These are phyloP conservation scores for Trichopria drosophilae DNA, from an alignment of 2,888 invertebrate species.

Conservation along the genomic window DNA sequence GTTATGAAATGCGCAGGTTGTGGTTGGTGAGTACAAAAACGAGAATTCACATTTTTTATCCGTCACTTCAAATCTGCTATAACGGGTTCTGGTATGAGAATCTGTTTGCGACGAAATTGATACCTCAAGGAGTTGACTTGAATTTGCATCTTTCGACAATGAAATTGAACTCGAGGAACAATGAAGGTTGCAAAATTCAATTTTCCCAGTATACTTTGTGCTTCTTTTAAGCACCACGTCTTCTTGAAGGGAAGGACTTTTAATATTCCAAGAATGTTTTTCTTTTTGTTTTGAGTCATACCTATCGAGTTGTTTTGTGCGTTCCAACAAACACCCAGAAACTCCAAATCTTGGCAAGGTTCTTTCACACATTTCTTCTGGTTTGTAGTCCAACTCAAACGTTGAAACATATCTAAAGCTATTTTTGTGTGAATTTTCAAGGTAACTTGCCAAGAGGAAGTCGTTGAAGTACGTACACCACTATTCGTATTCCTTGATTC, in stretches of 20 bases:
- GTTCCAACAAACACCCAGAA: constrained; percentile 27
- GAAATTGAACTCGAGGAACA: constrained; percentile 22
- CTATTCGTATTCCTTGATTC: no score
- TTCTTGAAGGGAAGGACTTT: no score
- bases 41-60: no score
- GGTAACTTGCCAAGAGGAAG: constrained; percentile 23
- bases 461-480: constrained; percentile 45
- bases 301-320: constrained; percentile 8
- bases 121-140: no score
- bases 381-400: constrained; percentile 15
- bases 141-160: constrained; percentile 30
- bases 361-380: constrained; percentile 1
- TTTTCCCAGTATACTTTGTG: constrained; percentile 24
- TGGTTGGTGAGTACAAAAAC: no score
- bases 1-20: no score
- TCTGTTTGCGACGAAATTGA: no score
- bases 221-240: constrained; percentile 4
- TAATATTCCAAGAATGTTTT: constrained; percentile 2
- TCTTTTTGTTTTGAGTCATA: constrained; percentile 7
- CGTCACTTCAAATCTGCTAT: no score
- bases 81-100: no score
- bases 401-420: not conserved
- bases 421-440: not conserved
- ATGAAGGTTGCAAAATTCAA: constrained; percentile 30
- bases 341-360: constrained; percentile 23